Percentiles rank a stretch among this genome's conserved stretches.
Evolutionary conservation across 2,113 vertebrate genomes (phyloP).

Genomic region (Periophthalmodon schlosseri): DNA sequence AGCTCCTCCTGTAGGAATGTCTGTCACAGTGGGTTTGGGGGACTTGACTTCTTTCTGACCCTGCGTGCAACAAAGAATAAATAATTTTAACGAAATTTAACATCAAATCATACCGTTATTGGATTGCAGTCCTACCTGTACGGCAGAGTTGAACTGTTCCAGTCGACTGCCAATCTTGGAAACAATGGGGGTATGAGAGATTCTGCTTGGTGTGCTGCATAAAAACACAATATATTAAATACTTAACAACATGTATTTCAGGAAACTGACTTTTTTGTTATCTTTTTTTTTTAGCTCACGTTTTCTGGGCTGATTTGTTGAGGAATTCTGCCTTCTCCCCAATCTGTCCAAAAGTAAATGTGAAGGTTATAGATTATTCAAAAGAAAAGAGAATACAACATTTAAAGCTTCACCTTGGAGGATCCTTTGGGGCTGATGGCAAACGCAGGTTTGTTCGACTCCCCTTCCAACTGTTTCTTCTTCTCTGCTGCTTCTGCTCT

Average conservation of each 20-base stretch:
- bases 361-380: background rate
- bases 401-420: constrained; percentile 81
- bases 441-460: constrained; percentile 82
- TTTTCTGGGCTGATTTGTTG: constrained; percentile 92
- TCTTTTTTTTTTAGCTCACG: constrained; percentile 70
- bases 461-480: constrained; percentile 88
- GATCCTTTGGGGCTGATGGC: constrained; percentile 90
- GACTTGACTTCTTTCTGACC: constrained; percentile 84
- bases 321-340: constrained; percentile 93
- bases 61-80: constrained; percentile 73
- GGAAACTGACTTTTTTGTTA: background rate
- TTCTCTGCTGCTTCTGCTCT: constrained; percentile 96
- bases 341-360: constrained; percentile 77
- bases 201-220: constrained; percentile 79
- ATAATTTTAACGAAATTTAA: background rate
- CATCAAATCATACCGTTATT: background rate
- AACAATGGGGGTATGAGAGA: constrained; percentile 83
- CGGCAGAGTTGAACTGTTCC: constrained; percentile 90
- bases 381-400: background rate
- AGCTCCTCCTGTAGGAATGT: constrained; percentile 87
- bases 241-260: background rate
- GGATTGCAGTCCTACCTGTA: constrained; percentile 81
- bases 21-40: constrained; percentile 79
- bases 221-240: background rate
- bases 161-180: constrained; percentile 93